Percentiles rank a stretch among this genome's conserved stretches.
Evolutionary conservation across 2,888 invertebrate genomes (phyloP).

Genomic region (Mystacides longicornis): DNA sequence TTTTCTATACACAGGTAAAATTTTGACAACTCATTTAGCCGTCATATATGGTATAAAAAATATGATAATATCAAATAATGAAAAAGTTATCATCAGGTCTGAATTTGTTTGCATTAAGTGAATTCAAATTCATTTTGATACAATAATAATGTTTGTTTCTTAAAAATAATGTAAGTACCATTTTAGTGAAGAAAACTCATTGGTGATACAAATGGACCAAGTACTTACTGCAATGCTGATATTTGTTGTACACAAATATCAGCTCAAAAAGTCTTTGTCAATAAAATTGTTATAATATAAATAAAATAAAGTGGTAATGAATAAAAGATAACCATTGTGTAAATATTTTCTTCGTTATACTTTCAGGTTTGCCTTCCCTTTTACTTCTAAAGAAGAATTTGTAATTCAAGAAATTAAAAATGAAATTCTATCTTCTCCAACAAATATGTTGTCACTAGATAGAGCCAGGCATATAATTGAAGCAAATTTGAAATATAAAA

Average conservation of each 20-base stretch:
- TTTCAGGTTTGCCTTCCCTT: slow-evolving; percentile 52
- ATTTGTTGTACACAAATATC: neutral
- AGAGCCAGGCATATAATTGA: slow-evolving; percentile 41
- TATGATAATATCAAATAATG: too few relatives aligned
- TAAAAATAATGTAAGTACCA: too few relatives aligned
- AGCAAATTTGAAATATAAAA: slow-evolving; percentile 29
- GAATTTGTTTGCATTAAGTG: too few relatives aligned
- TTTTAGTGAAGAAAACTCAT: too few relatives aligned
- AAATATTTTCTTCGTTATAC: neutral
- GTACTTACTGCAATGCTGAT: too few relatives aligned
- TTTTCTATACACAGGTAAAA: too few relatives aligned
- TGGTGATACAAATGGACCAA: too few relatives aligned
- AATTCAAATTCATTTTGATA: too few relatives aligned
- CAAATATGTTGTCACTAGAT: slow-evolving; percentile 44
- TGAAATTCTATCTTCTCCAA: slow-evolving; percentile 46
- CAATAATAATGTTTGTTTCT: too few relatives aligned
- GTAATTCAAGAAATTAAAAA: slow-evolving; percentile 49
- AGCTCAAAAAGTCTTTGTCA: neutral
- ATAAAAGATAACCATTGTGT: neutral
- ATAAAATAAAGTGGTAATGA: neutral
- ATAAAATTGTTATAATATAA: neutral
- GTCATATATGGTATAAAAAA: too few relatives aligned
- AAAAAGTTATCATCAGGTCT: too few relatives aligned
- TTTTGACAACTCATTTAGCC: too few relatives aligned
- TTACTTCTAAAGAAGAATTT: slow-evolving; percentile 47